Evolutionary conservation across 1,140 invertebrate species (phyloP).

Genomic region (Forficula auricularia): DNA sequence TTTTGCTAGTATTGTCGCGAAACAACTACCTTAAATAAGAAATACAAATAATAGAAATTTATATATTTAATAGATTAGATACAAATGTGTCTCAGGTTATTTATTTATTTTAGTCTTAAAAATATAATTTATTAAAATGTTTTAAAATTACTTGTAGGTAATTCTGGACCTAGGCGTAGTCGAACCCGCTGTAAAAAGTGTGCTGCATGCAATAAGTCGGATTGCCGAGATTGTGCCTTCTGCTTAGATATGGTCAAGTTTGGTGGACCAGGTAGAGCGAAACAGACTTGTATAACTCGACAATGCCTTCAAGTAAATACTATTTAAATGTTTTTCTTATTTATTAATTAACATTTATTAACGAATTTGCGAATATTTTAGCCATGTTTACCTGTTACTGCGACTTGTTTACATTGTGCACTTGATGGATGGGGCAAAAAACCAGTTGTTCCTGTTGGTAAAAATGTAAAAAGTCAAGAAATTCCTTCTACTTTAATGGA

Average conservation of each 20-base stretch:
- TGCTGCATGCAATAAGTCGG: conserved; percentile 73
- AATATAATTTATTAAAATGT: too few relatives aligned
- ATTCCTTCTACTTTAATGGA: conserved; percentile 39
- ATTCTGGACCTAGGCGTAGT: too few relatives aligned
- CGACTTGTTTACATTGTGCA: conserved; percentile 72
- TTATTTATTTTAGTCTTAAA: too few relatives aligned
- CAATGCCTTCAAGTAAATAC: conserved; percentile 50
- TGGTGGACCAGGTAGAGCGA: conserved; percentile 77
- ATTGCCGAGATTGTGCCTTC: conserved; percentile 85
- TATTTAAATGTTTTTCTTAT: too few relatives aligned
- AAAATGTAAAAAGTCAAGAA: conserved; percentile 17
- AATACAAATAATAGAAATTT: too few relatives aligned
- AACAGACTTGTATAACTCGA: conserved; percentile 83
- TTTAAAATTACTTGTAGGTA: too few relatives aligned
- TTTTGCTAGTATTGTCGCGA: too few relatives aligned
- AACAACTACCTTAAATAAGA: too few relatives aligned
- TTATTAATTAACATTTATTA: too few relatives aligned
- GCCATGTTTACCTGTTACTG: conserved; percentile 80
- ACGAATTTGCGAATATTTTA: too few relatives aligned
- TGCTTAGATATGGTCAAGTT: conserved; percentile 96
- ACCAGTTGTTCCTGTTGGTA: conserved; percentile 30
- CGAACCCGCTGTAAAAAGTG: conserved; percentile 70
- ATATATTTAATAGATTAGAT: too few relatives aligned
- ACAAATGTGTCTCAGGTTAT: too few relatives aligned
- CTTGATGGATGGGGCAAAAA: conserved; percentile 75